Base-by-base conservation (phyloP, 2,888 invertebrate species). In the Nipponacmea schrenckii region DNA sequence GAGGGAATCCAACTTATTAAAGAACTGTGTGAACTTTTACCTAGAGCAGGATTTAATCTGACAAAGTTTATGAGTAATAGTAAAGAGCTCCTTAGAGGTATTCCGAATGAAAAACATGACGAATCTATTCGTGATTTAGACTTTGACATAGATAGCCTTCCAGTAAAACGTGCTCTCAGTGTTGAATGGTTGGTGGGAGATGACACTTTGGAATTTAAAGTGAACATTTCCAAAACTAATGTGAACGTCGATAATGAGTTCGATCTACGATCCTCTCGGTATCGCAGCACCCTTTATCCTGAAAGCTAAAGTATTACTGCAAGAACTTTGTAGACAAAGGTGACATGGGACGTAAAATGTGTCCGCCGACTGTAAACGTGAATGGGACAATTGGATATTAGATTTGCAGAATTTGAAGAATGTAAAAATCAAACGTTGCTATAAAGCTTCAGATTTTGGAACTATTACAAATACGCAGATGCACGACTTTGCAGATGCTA, bases 21-120 rank as follows among this genome's bases (percentile, higher is more conserved):
- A 24, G 44, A 62, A 2, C 45, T 69, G 27, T 24, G 45, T 17
- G n/a, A 12, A 1, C 8, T 73, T 0, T n/a, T 63, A 8, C 0
- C 44, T 20, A n/a, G 63, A n/a, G n/a, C n/a, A n/a, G n/a, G n/a
- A n/a, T n/a, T n/a, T n/a, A n/a, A n/a, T n/a, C n/a, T n/a, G n/a
- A n/a, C n/a, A n/a, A n/a, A n/a, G n/a, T n/a, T n/a, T n/a, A n/a
- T n/a, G n/a, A n/a, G n/a, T 10, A n/a, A n/a, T n/a, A n/a, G n/a
- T n/a, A n/a, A n/a, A n/a, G n/a, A n/a, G n/a, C n/a, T n/a, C n/a
- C n/a, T 17, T 10, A 10, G 17, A n/a, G 64, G 71, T 2, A 73
- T 80, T 48, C 75, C 77, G 4, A 17, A 7, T 7, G 27, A 48
- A 39, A 73, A 79, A 2, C 64, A 76, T 50, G 72, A 70, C 2